These are phyloP conservation scores for Struthidea cinerea DNA, from an alignment of 2,113 vertebrate species.

Conservation along the genomic window DNA sequence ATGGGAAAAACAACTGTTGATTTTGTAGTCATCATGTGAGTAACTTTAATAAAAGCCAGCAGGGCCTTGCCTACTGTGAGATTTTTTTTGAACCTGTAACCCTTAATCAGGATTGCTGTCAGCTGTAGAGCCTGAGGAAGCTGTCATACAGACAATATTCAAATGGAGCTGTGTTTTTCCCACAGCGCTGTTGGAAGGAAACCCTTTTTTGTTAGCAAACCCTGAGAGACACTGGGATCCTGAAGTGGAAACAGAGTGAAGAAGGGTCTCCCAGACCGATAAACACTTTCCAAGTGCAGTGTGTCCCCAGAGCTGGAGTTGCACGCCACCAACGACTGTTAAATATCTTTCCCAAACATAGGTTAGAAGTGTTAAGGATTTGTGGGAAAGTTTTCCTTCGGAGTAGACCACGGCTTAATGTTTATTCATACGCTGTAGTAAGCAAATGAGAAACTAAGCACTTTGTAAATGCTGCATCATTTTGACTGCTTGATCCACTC, in stretches of 20 bases:
- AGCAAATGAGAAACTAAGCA: slow-evolving; percentile 48
- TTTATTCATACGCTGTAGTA: slow-evolving; percentile 40
- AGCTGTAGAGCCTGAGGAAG: slow-evolving; percentile 28
- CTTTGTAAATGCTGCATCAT: slow-evolving; percentile 40
- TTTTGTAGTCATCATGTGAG: background rate
- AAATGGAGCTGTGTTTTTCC: slow-evolving; percentile 38
- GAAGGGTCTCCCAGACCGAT: background rate
- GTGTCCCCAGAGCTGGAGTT: background rate
- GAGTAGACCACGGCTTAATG: slow-evolving; percentile 11
- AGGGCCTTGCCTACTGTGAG: background rate
- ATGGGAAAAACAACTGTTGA: background rate
- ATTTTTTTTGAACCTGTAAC: slow-evolving; percentile 32
- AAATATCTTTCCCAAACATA: background rate
- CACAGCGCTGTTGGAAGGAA: slow-evolving; percentile 37
- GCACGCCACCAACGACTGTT: background rate
- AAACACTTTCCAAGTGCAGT: background rate
- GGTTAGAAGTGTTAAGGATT: background rate
- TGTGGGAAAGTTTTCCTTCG: slow-evolving; percentile 51
- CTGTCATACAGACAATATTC: slow-evolving; percentile 38
- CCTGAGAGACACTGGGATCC: background rate
- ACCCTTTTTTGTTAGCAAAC: background rate
- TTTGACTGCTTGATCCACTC: slow-evolving; percentile 24
- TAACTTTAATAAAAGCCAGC: background rate
- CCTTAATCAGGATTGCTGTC: slow-evolving; percentile 11
- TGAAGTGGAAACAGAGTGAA: background rate